Evolutionary conservation across 1,140 invertebrate species (phyloP), one percentile per base, ranked within the genome.

Genomic region (Ctenoplectra terminalis): DNA sequence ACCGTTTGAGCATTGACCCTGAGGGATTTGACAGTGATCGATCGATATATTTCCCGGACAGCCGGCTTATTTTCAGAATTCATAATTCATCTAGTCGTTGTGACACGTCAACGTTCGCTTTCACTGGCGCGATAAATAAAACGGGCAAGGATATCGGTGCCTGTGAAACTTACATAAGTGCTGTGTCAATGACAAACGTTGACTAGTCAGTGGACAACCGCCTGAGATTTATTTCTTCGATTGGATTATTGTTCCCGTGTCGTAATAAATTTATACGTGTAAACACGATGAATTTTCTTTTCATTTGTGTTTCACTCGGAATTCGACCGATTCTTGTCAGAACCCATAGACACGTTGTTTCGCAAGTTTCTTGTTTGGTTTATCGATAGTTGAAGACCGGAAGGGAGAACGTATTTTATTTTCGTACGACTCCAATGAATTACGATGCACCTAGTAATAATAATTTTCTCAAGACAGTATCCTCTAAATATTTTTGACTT

Each of bases 1-100:
- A n/a, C 70, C 31, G 69, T 64, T 67, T 52, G 37, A 72, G 70
- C 67, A 73, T 56, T 81, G 86, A 83, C 82, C 72, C 67, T 76
- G 76, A 71, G 71, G 48, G 72, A 69, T 73, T 76, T 56, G 84
- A 86, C 85, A 87, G 76, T 87, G 84, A 87, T 81, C 66, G 84
- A 87, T 87, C 60, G 66, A 87, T 87, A 67, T 80, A 79, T 83
- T 86, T 86, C 54, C 71, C 50, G 58, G 52, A 56, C 77, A 70
- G 64, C 58, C 76, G 67, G 48, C 85, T 87, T 83, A 83, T 87
- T 87, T 81, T 61, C 81, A 76, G 67, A 78, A 86, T 87, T 83
- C 82, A 87, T 87, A 87, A 87, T 87, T 87, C 85, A 83, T 56
- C 74, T 63, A 71, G 52, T 20, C 72, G 70, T 13, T 37, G 31